These are phyloP conservation scores for Parnassius orleans DNA, from an alignment of 2,888 invertebrate species.

Conservation along the genomic window DNA sequence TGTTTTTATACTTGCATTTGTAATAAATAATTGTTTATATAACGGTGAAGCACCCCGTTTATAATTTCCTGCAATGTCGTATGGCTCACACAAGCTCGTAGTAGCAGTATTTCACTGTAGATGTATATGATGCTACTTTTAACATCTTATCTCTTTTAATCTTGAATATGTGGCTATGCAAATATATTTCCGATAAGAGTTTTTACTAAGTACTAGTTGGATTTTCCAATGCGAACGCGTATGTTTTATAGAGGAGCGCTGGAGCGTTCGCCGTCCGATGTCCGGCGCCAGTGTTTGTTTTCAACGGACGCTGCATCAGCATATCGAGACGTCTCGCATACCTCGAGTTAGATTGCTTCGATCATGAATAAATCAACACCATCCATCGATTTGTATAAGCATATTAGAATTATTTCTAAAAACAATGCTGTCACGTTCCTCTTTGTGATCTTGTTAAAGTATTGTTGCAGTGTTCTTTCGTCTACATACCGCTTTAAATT, in stretches of 20 bases:
- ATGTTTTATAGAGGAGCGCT: constrained; percentile 43
- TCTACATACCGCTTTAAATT: too few relatives aligned
- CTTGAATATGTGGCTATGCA: constrained; percentile 30
- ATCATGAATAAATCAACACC: constrained; percentile 56
- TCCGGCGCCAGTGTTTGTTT: constrained; percentile 32
- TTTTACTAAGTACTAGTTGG: constrained; percentile 38
- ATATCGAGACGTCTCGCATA: constrained; percentile 47
- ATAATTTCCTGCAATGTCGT: neutral
- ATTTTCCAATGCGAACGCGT: constrained; percentile 48
- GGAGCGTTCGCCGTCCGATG: constrained; percentile 31
- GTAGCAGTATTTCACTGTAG: neutral
- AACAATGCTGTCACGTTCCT: constrained; percentile 5
- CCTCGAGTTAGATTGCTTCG: constrained; percentile 44
- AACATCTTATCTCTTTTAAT: constrained; percentile 14
- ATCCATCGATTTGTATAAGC: constrained; percentile 35
- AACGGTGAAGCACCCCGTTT: neutral
- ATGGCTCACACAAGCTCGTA: neutral
- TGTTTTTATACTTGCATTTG: too few relatives aligned
- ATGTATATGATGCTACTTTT: neutral
- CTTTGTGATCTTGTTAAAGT: neutral
- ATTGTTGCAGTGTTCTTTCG: too few relatives aligned
- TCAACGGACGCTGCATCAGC: constrained; percentile 45
- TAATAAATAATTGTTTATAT: too few relatives aligned
- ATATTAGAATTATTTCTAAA: constrained; percentile 23
- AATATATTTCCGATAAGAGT: constrained; percentile 32